Conservation (phyloP, 2,888 invertebrate genomes). For the Sphinx pinastri region DNA sequence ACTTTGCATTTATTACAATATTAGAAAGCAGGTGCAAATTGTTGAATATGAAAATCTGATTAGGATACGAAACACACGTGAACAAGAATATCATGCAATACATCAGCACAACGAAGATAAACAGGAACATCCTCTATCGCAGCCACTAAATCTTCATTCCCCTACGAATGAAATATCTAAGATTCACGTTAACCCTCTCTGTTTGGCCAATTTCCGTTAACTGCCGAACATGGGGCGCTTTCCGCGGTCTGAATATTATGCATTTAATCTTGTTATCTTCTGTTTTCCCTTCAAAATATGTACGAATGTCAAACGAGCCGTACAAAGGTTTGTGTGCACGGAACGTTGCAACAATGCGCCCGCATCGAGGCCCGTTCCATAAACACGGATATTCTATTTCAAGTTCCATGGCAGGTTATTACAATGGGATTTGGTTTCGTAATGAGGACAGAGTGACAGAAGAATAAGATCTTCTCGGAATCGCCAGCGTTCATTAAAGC, state of each 20-base stretch:
- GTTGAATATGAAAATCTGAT: neutral
- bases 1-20: conserved; percentile 17
- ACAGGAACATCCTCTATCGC: conserved; percentile 51
- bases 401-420: conserved; percentile 31
- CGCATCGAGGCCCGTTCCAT: conserved; percentile 62
- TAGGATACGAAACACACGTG: conserved; percentile 27
- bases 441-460: conserved; percentile 20
- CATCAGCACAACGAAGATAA: conserved; percentile 55
- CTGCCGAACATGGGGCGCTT: conserved; percentile 39
- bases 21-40: neutral
- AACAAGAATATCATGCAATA: conserved; percentile 44
- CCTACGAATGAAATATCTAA: conserved; percentile 57
- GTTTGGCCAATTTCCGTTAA: conserved; percentile 58
- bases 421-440: conserved; percentile 25
- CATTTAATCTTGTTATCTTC: conserved; percentile 66
- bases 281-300: conserved; percentile 49
- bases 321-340: conserved; percentile 52
- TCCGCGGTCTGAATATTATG: conserved; percentile 50
- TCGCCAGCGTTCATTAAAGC: neutral
- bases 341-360: conserved; percentile 66
- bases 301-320: conserved; percentile 44
- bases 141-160: conserved; percentile 62
- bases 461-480: conserved; percentile 15
- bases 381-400: conserved; percentile 55
- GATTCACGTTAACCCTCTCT: conserved; percentile 55